Evolutionary conservation across 1,140 invertebrate species (phyloP).

Genomic region (Paraescarpia echinospica): DNA sequence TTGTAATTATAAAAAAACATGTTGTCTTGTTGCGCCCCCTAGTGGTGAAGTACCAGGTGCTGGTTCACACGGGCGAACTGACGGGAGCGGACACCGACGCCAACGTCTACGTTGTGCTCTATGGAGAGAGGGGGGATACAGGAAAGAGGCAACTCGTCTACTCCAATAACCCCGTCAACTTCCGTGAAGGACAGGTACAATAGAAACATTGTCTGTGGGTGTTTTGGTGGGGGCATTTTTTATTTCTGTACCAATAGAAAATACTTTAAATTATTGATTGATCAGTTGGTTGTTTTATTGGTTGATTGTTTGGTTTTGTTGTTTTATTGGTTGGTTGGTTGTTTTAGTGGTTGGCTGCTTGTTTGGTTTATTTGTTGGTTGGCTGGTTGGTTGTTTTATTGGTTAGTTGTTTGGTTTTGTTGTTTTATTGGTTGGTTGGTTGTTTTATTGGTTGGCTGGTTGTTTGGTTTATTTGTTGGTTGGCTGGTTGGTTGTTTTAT

Average conservation of each 20-base stretch:
- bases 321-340: too few species aligned
- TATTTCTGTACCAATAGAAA: background rate
- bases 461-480: too few species aligned
- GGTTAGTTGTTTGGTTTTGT: too few species aligned
- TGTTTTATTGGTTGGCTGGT: too few species aligned
- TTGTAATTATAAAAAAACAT: background rate
- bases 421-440: too few species aligned
- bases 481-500: too few species aligned
- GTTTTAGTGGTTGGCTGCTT: too few species aligned
- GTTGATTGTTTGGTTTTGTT: too few species aligned
- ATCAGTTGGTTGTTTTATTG: too few species aligned
- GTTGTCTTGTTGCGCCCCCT: conserved; percentile 3
- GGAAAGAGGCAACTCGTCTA: conserved; percentile 35
- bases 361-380: too few species aligned
- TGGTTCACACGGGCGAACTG: conserved; percentile 53
- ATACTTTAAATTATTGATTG: too few species aligned
- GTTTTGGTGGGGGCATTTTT: background rate
- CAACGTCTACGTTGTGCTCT: conserved; percentile 38
- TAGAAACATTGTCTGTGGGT: background rate
- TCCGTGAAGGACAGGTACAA: conserved; percentile 28
- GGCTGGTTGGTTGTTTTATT: too few species aligned
- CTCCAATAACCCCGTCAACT: conserved; percentile 23
- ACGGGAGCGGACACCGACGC: conserved; percentile 48
- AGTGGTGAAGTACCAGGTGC: conserved; percentile 52
- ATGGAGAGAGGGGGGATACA: conserved; percentile 41